phyloP scores from a whole-genome alignment of 2,113 vertebrate species.

The Trematomus loennbergii region DNA sequence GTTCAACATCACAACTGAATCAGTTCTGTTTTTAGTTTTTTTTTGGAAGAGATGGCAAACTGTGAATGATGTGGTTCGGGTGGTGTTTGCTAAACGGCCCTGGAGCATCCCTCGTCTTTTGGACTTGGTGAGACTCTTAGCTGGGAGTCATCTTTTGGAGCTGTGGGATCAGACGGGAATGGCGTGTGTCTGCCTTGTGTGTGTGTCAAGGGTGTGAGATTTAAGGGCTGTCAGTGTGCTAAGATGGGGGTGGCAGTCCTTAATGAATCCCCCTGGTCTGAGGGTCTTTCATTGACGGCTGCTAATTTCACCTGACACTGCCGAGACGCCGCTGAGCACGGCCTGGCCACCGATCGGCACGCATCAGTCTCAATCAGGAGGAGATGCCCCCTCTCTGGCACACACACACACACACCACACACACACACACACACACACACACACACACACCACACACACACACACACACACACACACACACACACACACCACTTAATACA shows the following conservation, averaged over 20 bases:
- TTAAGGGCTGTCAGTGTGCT: slow-evolving; percentile 71
- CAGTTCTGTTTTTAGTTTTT: slow-evolving; percentile 10
- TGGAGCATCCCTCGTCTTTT: slow-evolving; percentile 21
- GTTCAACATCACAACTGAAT: background rate
- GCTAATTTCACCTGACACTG: slow-evolving; percentile 80
- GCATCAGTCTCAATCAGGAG: slow-evolving; percentile 77
- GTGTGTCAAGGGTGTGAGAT: slow-evolving; percentile 47
- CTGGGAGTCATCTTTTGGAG: slow-evolving; percentile 53
- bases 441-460: slow-evolving; percentile 20
- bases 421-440: slow-evolving; percentile 12
- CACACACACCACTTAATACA: slow-evolving; percentile 26
- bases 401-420: slow-evolving; percentile 18
- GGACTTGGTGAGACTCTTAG: slow-evolving; percentile 41
- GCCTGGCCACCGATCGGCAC: slow-evolving; percentile 70
- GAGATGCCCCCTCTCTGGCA: slow-evolving; percentile 49
- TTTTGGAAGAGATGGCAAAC: slow-evolving; percentile 8
- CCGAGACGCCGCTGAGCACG: slow-evolving; percentile 47
- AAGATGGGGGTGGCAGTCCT: slow-evolving; percentile 44
- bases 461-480: slow-evolving; percentile 26
- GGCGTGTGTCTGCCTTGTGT: slow-evolving; percentile 1
- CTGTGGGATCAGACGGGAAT: slow-evolving; percentile 24
- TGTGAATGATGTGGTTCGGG: background rate
- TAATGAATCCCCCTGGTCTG: slow-evolving; percentile 73
- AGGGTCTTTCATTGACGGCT: slow-evolving; percentile 57
- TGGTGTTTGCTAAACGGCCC: slow-evolving; percentile 44